Percentiles rank a stretch among this genome's conserved stretches.
Evolutionary conservation across 1,140 invertebrate genomes (phyloP).

Genomic region (Chrysomallon squamiferum): DNA sequence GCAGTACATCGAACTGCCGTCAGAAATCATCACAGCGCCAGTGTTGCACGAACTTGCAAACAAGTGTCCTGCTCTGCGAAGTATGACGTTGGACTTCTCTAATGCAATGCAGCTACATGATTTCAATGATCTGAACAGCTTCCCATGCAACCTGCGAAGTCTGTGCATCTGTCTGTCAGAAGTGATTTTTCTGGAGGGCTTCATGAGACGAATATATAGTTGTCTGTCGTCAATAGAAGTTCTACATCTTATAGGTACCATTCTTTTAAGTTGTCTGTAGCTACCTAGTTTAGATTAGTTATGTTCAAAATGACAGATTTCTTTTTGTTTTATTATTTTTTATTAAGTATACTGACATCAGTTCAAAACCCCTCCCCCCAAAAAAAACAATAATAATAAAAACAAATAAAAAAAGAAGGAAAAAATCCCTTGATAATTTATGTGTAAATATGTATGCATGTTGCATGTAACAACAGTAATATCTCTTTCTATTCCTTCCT

Average conservation of each 20-base stretch:
- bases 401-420: too few relatives aligned
- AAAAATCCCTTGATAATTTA: too few relatives aligned
- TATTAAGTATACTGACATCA: neutral
- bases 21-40: constrained; percentile 97
- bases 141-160: constrained; percentile 96
- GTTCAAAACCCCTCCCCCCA: too few relatives aligned
- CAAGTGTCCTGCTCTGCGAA: constrained; percentile 97
- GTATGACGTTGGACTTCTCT: constrained; percentile 96
- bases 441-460: too few relatives aligned
- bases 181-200: constrained; percentile 99
- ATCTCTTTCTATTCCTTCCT: too few relatives aligned
- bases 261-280: constrained; percentile 37
- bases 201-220: constrained; percentile 99
- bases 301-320: too few relatives aligned
- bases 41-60: constrained; percentile 96
- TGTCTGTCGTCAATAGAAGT: constrained; percentile 99
- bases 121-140: constrained; percentile 97
- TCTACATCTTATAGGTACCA: constrained; percentile 95
- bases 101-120: constrained; percentile 98
- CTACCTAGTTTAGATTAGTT: too few relatives aligned
- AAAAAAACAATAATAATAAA: too few relatives aligned
- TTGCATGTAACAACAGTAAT: too few relatives aligned
- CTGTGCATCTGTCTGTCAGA: constrained; percentile 98
- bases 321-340: too few relatives aligned
- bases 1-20: constrained; percentile 83